phyloP scores from a whole-genome alignment of 2,113 vertebrate species.

The Limnothrissa miodon region DNA sequence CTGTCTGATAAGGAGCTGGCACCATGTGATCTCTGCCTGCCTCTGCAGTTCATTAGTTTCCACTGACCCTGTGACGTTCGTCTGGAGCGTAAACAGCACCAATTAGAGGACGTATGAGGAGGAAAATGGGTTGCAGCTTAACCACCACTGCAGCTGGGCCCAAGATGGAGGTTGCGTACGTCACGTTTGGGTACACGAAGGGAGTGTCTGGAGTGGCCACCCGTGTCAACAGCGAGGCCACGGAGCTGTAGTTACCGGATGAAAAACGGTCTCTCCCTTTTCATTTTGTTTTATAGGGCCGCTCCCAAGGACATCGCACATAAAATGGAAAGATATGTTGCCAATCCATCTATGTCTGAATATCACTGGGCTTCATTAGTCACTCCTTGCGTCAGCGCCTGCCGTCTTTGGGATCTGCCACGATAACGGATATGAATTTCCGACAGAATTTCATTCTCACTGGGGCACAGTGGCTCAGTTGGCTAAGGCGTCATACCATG shows the following conservation, averaged over 20 bases:
- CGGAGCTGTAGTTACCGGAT: not conserved
- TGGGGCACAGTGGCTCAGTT: too few species aligned
- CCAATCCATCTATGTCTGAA: not conserved
- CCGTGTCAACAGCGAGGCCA: not conserved
- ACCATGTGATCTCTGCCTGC: slow-evolving; percentile 1
- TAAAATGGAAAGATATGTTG: not conserved
- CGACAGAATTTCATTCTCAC: not conserved
- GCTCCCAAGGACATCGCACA: not conserved
- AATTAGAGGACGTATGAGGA: not conserved
- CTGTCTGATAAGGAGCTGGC: slow-evolving; percentile 11
- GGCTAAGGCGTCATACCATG: too few species aligned
- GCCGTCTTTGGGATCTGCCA: not conserved
- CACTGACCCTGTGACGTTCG: not conserved
- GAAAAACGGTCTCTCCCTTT: not conserved
- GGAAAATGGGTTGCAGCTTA: not conserved
- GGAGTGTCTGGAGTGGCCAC: not conserved
- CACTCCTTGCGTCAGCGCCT: not conserved
- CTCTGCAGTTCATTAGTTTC: slow-evolving; percentile 19
- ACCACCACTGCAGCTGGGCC: not conserved
- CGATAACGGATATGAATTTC: not conserved
- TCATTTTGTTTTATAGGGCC: slow-evolving; percentile 3
- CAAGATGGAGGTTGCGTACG: not conserved
- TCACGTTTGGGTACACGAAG: not conserved
- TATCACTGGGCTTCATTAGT: not conserved
- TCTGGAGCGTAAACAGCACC: slow-evolving; percentile 13